These are phyloP conservation scores for Drosophila gunungcola DNA, from an alignment of 1,140 invertebrate genomes.

Conservation along the genomic window DNA sequence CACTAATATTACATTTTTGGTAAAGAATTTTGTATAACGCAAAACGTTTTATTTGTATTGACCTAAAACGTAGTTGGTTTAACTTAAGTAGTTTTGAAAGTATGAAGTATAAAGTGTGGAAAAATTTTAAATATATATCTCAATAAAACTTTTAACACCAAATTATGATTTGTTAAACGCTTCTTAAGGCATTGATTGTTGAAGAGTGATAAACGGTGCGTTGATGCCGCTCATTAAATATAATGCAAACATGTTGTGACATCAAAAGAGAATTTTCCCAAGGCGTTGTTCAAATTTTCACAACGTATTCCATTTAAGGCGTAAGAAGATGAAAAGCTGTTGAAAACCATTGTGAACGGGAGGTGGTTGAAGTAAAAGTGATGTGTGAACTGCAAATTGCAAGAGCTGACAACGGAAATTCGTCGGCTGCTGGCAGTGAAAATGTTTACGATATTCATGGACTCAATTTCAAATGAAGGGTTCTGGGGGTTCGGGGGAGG, in stretches of 20 bases:
- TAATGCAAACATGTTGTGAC: conserved; percentile 16
- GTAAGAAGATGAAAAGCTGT: conserved; percentile 12
- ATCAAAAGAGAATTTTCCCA: not conserved
- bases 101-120: too few species aligned
- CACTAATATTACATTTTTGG: too few species aligned
- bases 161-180: not conserved
- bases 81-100: too few species aligned
- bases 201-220: not conserved
- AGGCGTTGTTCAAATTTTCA: conserved; percentile 19
- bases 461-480: conserved; percentile 3
- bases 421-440: conserved; percentile 25
- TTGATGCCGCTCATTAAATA: conserved; percentile 17
- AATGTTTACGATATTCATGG: conserved; percentile 47
- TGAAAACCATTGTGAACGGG: conserved; percentile 7
- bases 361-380: conserved; percentile 18
- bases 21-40: too few species aligned
- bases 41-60: too few species aligned
- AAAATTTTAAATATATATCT: too few species aligned
- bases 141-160: too few species aligned
- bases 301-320: conserved; percentile 30
- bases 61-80: too few species aligned
- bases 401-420: conserved; percentile 37
- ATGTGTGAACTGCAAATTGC: conserved; percentile 46
- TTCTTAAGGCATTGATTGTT: conserved; percentile 11
- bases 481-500: not conserved